Conservation (phyloP, 2,113 vertebrate species). For the Spizaetus ornatus region DNA sequence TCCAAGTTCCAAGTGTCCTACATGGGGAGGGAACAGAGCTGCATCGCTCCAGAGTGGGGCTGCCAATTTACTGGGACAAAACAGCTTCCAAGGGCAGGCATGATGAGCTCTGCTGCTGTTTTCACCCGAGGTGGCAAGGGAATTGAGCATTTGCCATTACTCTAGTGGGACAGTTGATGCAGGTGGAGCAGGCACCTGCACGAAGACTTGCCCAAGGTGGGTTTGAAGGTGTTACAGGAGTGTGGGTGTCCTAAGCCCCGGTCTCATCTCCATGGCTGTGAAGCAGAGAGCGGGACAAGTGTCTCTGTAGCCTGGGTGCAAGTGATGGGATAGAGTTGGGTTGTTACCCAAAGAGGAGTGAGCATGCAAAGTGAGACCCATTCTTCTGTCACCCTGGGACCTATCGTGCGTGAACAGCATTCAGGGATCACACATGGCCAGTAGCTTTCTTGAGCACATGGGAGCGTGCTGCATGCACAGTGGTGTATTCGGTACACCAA, state of each 20-base stretch:
- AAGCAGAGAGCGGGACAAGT: background rate
- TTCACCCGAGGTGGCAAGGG: background rate
- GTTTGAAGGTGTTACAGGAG: background rate
- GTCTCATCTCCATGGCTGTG: background rate
- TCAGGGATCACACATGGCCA: background rate
- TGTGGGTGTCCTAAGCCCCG: background rate
- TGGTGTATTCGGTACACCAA: background rate
- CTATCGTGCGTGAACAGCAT: fast-evolving
- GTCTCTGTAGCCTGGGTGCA: background rate
- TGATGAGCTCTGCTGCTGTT: background rate
- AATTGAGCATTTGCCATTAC: background rate
- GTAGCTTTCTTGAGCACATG: background rate
- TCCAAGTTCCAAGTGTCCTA: background rate
- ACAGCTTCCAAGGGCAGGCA: background rate
- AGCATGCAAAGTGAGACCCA: background rate
- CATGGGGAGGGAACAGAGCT: background rate
- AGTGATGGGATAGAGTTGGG: background rate
- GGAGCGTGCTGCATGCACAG: background rate
- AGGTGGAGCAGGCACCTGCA: background rate
- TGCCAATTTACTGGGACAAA: background rate
- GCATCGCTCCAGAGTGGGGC: fast-evolving
- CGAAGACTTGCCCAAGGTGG: background rate
- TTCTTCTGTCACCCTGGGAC: background rate
- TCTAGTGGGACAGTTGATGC: background rate
- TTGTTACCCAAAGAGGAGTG: background rate